These are phyloP conservation scores for Cotesia typhae DNA, from an alignment of 1,140 invertebrate genomes.

Conservation along the genomic window DNA sequence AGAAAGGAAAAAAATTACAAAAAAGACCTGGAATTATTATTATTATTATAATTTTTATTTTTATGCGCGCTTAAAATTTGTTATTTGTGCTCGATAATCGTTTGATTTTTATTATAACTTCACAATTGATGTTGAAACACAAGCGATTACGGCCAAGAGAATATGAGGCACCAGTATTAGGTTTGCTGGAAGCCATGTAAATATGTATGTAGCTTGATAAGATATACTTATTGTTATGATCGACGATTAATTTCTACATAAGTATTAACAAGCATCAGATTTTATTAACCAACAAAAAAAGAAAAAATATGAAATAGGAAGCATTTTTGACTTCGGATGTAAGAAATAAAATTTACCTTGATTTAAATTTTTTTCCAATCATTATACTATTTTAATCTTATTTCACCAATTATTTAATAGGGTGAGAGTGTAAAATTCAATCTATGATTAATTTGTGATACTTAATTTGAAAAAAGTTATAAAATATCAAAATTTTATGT, in stretches of 20 bases:
- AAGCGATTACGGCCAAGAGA: conserved; percentile 10
- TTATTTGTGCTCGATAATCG: conserved; percentile 13
- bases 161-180: conserved; percentile 29
- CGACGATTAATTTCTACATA: conserved; percentile 46
- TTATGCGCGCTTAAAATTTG: conserved; percentile 3
- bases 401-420: conserved; percentile 10
- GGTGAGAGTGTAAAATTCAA: conserved; percentile 18
- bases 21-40: background rate
- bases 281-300: conserved; percentile 25
- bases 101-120: conserved; percentile 21
- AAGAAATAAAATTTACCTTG: background rate
- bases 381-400: background rate
- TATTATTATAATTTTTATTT: conserved; percentile 3
- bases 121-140: background rate
- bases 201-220: conserved; percentile 66
- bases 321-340: background rate
- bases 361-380: conserved; percentile 6
- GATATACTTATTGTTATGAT: conserved; percentile 64
- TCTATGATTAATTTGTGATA: conserved; percentile 4
- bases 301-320: background rate
- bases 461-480: background rate
- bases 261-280: conserved; percentile 14
- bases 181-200: conserved; percentile 51
- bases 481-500: too few species aligned
- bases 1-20: conserved; percentile 12